Base-by-base conservation (phyloP, 2,888 invertebrate genomes). In the Trachelus troglodyta region DNA sequence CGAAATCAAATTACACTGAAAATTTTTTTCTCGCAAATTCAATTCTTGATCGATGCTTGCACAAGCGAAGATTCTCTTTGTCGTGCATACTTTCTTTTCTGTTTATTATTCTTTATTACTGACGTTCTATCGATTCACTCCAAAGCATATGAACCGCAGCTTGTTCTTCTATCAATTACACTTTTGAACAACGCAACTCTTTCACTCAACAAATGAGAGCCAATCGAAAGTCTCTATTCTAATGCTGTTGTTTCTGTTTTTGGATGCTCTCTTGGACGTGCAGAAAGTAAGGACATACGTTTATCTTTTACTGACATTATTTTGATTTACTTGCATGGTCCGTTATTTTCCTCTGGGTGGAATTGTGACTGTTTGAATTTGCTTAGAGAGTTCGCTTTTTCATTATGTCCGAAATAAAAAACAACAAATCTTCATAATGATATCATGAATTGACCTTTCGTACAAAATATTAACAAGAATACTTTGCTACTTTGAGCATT, bases 211-310 rank as follows among this genome's bases (percentile, higher is more conserved):
- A 74, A 74, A 23, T 3, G 3, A 71, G 31, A 75, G n/a, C 31
- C 30, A 75, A 56, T 31, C 15, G 9, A 71, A 79, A 74, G 40
- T 73, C 56, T 76, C 78, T 81, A 78, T 77, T 81, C 80, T 75
- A 79, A 77, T 83, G 78, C 82, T 78, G 80, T 80, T 79, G 78
- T 77, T 80, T 80, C 74, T 80, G 80, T 81, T 83, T 76, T 79
- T 79, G 77, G 80, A 78, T 79, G 83, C 84, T 84, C 81, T 81
- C 84, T 85, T 83, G 89, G 87, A 87, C 82, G 81, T 79, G 78
- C 85, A 89, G 89, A 87, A 89, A 89, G 89, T 89, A 89, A 89
- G 89, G 81, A 80, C 75, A 80, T 74, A 79, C 56, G 75, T 76
- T 74, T 76, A 76, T 40, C 69, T 73, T 80, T 78, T 69, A 69